These are phyloP conservation scores for Arge pagana DNA, from an alignment of 2,888 invertebrate species.

Conservation along the genomic window DNA sequence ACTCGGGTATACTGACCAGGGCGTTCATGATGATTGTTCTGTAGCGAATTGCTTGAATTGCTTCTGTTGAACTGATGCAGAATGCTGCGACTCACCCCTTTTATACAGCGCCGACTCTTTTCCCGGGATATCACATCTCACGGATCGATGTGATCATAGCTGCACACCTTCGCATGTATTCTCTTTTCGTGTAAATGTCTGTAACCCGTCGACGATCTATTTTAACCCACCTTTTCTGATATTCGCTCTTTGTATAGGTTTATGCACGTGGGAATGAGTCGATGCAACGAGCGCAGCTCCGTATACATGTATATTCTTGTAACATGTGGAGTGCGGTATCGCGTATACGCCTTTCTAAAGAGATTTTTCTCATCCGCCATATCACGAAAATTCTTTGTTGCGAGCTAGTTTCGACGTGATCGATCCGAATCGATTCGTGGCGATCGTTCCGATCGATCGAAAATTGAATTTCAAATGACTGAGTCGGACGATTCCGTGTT, in stretches of 20 bases:
- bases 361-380: conserved; percentile 34
- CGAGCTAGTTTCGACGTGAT: conserved; percentile 17
- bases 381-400: conserved; percentile 42
- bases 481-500: too few relatives aligned
- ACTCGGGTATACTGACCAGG: conserved; percentile 45
- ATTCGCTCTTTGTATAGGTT: too few relatives aligned
- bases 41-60: conserved; percentile 33
- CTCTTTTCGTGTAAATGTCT: neutral
- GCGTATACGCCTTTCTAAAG: conserved; percentile 48
- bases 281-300: neutral
- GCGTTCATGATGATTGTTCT: conserved; percentile 43
- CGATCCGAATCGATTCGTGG: neutral
- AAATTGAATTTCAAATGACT: neutral
- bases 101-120: conserved; percentile 45
- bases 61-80: conserved; percentile 45
- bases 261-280: neutral
- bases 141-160: conserved; percentile 21
- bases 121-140: conserved; percentile 33
- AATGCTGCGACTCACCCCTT: conserved; percentile 43
- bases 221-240: conserved; percentile 4
- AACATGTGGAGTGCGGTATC: neutral
- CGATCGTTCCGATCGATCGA: conserved; percentile 3
- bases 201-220: neutral
- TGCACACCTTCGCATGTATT: neutral
- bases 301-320: neutral